Conservation (phyloP, 2,888 invertebrate genomes). For the Choristoneura rosaceana region DNA sequence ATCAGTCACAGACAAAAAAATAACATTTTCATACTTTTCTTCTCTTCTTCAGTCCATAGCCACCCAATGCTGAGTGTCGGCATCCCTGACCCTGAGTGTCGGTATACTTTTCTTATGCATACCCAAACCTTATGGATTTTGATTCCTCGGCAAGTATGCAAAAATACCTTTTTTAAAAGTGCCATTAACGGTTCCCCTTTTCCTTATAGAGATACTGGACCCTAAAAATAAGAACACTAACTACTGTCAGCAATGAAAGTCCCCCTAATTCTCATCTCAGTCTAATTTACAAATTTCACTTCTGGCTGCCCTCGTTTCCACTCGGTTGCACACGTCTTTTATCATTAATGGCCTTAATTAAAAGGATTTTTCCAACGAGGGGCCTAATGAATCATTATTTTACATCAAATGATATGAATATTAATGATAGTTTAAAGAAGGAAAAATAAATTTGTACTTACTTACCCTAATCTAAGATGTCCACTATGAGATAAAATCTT, state of each 20-base stretch:
- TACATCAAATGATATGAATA: slow-evolving; percentile 40
- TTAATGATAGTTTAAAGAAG: slow-evolving; percentile 42
- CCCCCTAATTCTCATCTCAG: slow-evolving; percentile 1
- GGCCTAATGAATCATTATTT: slow-evolving; percentile 47
- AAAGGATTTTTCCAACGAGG: slow-evolving; percentile 52
- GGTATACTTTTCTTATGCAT: too few species aligned
- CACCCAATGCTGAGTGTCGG: too few species aligned
- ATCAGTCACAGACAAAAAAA: too few species aligned
- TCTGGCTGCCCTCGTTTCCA: slow-evolving; percentile 47
- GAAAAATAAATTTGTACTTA: not conserved
- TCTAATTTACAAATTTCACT: slow-evolving; percentile 23
- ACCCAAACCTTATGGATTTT: too few species aligned
- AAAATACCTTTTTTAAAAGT: too few species aligned
- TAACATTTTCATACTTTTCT: too few species aligned
- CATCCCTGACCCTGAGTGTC: too few species aligned
- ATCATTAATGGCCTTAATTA: slow-evolving; percentile 54
- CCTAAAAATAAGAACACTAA: not conserved
- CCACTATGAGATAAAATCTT: not conserved
- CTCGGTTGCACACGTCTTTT: slow-evolving; percentile 48
- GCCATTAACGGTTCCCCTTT: too few species aligned
- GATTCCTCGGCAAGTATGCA: too few species aligned
- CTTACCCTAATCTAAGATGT: not conserved
- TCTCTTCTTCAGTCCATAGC: too few species aligned
- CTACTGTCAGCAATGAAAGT: slow-evolving; percentile 25
- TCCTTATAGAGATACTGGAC: too few species aligned